Conservation (phyloP, 2,888 invertebrate species). For the Agapostemon virescens region DNA sequence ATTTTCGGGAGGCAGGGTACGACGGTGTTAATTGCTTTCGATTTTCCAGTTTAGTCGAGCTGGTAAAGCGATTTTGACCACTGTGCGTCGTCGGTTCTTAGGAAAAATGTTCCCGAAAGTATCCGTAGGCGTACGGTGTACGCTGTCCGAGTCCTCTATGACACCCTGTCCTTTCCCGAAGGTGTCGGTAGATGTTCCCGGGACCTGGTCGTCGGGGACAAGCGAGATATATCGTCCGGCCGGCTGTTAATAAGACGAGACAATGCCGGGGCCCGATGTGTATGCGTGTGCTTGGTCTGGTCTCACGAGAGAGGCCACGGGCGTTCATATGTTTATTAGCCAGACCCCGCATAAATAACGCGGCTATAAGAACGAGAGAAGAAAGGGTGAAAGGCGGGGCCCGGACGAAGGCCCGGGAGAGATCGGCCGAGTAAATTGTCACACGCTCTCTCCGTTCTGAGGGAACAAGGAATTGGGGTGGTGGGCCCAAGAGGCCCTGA, state of each 20-base stretch:
- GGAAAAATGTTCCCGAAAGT: constrained; percentile 50
- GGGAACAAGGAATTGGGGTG: constrained; percentile 74
- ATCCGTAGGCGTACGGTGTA: constrained; percentile 57
- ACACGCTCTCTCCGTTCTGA: constrained; percentile 77
- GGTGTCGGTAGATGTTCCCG: constrained; percentile 68
- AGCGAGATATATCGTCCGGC: constrained; percentile 75
- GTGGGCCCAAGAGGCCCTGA: constrained; percentile 55
- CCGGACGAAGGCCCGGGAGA: constrained; percentile 64
- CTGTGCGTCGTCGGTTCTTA: not conserved
- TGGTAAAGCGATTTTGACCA: not conserved
- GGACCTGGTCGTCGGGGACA: constrained; percentile 57
- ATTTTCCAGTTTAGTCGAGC: not conserved
- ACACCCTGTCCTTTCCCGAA: constrained; percentile 64
- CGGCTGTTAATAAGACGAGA: constrained; percentile 79
- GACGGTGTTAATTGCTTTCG: not conserved
- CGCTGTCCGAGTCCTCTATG: constrained; percentile 62
- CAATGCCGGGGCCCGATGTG: constrained; percentile 73
- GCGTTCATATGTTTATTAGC: constrained; percentile 81
- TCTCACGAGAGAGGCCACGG: constrained; percentile 75
- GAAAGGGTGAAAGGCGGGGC: constrained; percentile 69
- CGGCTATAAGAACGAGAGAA: constrained; percentile 75
- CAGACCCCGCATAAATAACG: constrained; percentile 80
- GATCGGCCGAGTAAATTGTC: constrained; percentile 80
- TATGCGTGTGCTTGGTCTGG: constrained; percentile 53
- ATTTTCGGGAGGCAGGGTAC: not conserved